These are phyloP conservation scores for Mythimna impura DNA, from an alignment of 2,888 invertebrate genomes.

Conservation along the genomic window DNA sequence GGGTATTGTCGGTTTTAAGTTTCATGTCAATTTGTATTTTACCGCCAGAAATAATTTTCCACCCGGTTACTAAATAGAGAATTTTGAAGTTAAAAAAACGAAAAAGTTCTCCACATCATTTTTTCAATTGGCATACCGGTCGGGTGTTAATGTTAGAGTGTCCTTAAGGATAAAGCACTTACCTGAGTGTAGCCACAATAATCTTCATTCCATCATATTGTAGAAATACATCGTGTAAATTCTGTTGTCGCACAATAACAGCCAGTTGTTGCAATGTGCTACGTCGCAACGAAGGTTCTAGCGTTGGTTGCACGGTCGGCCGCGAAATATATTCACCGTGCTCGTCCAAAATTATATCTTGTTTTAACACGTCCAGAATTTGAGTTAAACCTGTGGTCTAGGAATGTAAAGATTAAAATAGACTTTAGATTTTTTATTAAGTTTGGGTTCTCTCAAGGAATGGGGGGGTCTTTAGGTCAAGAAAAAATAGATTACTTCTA, in stretches of 20 bases:
- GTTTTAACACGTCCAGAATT: conserved; percentile 85
- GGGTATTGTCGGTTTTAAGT: not conserved
- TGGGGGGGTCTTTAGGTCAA: no score
- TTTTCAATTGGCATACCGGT: no score
- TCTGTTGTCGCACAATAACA: conserved; percentile 92
- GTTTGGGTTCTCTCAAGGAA: no score
- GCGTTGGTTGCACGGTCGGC: conserved; percentile 69
- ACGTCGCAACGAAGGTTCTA: conserved; percentile 92
- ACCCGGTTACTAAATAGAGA: not conserved
- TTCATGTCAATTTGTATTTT: not conserved
- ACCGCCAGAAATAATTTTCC: not conserved
- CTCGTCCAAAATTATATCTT: conserved; percentile 81
- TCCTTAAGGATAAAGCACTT: conserved; percentile 3
- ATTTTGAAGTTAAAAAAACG: not conserved
- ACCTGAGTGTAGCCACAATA: conserved; percentile 83
- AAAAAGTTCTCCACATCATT: no score
- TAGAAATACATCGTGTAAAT: conserved; percentile 91
- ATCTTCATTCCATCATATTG: conserved; percentile 90
- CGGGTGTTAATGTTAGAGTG: not conserved
- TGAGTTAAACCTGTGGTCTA: conserved; percentile 83
- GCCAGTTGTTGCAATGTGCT: conserved; percentile 93
- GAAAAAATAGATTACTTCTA: no score
- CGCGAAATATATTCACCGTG: conserved; percentile 73
- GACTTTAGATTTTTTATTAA: no score
- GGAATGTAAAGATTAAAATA: not conserved